Evolutionary conservation across 2,797 vertebrate genomes (phyloP).

Genomic region (Steatocranus sp.): DNA sequence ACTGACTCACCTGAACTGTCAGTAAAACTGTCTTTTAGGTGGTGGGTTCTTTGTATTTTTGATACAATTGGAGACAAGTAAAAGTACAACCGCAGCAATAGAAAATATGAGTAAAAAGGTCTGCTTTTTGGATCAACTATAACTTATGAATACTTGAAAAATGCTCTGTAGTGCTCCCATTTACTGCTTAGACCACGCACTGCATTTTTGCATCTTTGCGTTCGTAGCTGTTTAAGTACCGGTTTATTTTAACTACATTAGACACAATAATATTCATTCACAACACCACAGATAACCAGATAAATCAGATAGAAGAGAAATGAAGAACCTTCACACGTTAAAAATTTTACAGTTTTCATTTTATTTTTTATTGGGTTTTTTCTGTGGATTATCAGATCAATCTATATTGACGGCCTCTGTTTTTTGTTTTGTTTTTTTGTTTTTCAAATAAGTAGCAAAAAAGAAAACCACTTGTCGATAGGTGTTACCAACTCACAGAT

Average conservation of each 20-base stretch:
- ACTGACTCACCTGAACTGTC: background rate
- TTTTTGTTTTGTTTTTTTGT: background rate
- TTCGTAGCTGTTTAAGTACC: background rate
- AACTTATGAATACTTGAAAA: background rate
- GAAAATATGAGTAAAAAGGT: background rate
- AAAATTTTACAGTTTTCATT: background rate
- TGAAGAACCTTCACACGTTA: accelerated
- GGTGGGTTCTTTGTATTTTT: background rate
- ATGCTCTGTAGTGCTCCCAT: background rate
- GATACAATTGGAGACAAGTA: background rate
- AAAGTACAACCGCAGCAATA: background rate
- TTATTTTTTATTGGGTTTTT: accelerated
- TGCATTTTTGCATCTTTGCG: background rate
- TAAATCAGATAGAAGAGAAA: background rate
- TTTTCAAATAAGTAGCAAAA: background rate
- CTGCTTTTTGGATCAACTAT: background rate
- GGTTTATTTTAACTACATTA: background rate
- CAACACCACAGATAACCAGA: background rate
- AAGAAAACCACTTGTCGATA: background rate
- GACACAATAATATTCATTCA: background rate
- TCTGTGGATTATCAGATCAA: background rate
- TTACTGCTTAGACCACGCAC: background rate
- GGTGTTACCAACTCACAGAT: background rate
- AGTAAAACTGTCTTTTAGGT: background rate
- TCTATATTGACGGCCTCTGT: accelerated